phyloP scores from a whole-genome alignment of 35 echinoderm and acorn worm species.

The Chiridota heheva region DNA sequence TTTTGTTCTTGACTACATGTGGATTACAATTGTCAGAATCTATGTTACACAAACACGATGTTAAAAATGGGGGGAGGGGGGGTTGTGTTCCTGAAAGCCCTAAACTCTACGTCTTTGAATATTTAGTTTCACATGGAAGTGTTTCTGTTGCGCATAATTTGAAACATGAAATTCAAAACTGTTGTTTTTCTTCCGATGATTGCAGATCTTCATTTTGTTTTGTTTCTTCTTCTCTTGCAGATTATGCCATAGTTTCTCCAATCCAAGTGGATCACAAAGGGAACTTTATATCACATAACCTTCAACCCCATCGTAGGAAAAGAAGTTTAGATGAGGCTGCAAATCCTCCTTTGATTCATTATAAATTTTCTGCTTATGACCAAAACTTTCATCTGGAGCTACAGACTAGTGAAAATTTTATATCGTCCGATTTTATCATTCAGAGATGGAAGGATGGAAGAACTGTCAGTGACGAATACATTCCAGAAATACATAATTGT shows the following conservation, averaged over 20 bases:
- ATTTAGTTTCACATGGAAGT: no score
- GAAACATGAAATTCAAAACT: no score
- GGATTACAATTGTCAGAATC: no score
- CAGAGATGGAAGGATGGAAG: slow-evolving; percentile 68
- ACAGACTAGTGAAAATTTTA: slow-evolving; percentile 60
- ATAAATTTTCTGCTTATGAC: slow-evolving; percentile 62
- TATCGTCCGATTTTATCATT: slow-evolving; percentile 73
- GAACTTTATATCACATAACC: slow-evolving; percentile 59
- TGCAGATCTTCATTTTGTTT: no score
- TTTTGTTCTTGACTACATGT: no score
- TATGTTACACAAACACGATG: no score
- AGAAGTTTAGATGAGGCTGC: slow-evolving; percentile 31
- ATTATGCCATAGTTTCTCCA: slow-evolving; percentile 74
- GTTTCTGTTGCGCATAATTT: no score
- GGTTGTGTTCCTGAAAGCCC: no score
- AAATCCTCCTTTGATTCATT: slow-evolving; percentile 23
- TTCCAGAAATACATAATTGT: slow-evolving; percentile 80
- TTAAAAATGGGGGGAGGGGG: no score
- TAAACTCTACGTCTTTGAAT: no score
- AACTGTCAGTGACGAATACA: slow-evolving; percentile 54
- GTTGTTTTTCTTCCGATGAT: no score
- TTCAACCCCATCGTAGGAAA: slow-evolving; percentile 65
- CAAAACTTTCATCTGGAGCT: slow-evolving; percentile 88
- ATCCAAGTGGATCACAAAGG: slow-evolving; percentile 73
- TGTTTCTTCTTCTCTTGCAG: slow-evolving; percentile 55